Percentiles rank a stretch among this genome's conserved stretches.
Evolutionary conservation across 2,113 vertebrate species (phyloP).

Genomic region (Fulmarus glacialis): DNA sequence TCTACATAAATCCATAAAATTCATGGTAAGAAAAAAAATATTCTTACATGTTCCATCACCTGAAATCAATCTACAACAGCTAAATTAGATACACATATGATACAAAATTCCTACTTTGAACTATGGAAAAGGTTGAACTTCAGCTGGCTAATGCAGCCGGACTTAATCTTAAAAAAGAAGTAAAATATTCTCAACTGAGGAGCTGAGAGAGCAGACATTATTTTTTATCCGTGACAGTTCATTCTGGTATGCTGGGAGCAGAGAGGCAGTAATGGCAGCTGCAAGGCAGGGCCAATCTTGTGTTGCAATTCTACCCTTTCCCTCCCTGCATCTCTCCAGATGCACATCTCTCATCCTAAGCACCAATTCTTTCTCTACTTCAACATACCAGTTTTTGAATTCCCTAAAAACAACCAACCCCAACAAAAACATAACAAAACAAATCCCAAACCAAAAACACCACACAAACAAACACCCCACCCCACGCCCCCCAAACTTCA

Average conservation of each 20-base stretch:
- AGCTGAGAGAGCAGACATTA: background rate
- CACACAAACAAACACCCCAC: background rate
- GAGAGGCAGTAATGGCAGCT: background rate
- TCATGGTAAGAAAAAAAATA: background rate
- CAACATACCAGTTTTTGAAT: background rate
- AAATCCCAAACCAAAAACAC: background rate
- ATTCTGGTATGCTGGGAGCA: background rate
- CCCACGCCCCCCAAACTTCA: background rate
- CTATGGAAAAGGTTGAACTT: background rate
- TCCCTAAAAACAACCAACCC: background rate
- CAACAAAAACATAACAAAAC: background rate
- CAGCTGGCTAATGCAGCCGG: background rate
- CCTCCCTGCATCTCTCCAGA: background rate
- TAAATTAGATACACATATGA: background rate
- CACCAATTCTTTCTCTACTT: background rate
- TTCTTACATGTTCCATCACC: background rate
- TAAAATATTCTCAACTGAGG: background rate
- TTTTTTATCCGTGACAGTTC: background rate
- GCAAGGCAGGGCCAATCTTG: background rate
- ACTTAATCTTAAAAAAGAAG: background rate
- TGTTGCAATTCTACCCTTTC: background rate
- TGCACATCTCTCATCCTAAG: background rate
- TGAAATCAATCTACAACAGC: background rate
- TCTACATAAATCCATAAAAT: background rate
- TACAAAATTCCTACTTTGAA: background rate